Conservation (phyloP, 1,140 invertebrate species). For the Trypoxylus dichotomus region DNA sequence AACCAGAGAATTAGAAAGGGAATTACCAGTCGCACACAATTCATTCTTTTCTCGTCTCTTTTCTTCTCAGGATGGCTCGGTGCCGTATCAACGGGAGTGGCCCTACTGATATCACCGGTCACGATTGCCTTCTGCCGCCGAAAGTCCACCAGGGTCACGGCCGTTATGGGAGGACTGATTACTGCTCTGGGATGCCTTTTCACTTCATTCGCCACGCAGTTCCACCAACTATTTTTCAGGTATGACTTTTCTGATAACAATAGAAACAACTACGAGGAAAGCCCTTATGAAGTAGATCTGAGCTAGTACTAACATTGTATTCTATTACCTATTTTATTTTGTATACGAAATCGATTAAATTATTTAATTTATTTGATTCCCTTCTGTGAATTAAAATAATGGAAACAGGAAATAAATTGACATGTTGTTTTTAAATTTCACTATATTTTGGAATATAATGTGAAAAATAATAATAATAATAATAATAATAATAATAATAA, state of each 20-base stretch:
- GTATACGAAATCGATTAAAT: too few species aligned
- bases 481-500: too few species aligned
- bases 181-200: slow-evolving; percentile 85
- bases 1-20: background rate
- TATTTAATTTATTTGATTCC: too few species aligned
- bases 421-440: too few species aligned
- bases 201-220: slow-evolving; percentile 84
- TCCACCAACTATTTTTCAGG: slow-evolving; percentile 88
- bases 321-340: too few species aligned
- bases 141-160: slow-evolving; percentile 85
- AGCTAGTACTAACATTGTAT: too few species aligned
- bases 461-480: too few species aligned
- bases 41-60: background rate
- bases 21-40: background rate
- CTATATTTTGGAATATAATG: too few species aligned
- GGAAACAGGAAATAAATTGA: too few species aligned
- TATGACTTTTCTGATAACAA: slow-evolving; percentile 54
- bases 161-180: slow-evolving; percentile 83
- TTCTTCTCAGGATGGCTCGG: slow-evolving; percentile 78
- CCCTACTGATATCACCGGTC: slow-evolving; percentile 78
- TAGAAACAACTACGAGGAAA: background rate
- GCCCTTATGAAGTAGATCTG: too few species aligned
- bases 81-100: slow-evolving; percentile 78
- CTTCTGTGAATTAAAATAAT: too few species aligned
- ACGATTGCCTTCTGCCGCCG: slow-evolving; percentile 82